Evolutionary conservation across 2,888 invertebrate genomes (phyloP), one percentile per base, ranked within the genome.

Genomic region (Phrixothrix hirtus): DNA sequence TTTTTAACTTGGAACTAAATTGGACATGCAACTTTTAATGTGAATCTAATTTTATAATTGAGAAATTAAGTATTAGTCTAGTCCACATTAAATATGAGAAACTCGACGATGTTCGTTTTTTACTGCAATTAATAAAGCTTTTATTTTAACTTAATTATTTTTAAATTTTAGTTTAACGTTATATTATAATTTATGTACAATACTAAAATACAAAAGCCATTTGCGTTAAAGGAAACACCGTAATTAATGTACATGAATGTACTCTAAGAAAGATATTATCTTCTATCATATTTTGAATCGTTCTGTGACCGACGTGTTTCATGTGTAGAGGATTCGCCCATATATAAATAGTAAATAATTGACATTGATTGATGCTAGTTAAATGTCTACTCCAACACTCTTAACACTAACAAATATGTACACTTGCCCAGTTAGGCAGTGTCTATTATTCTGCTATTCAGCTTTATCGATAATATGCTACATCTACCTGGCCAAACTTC

Each of bases 281-380:
- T 41, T 41, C 49, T 46, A 48, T 39, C 50, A 41, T 57, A 60
- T 61, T 61, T 61, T 58, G 52, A 60, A 55, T 54, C 61, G 57
- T 55, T 57, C 50, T 55, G 51, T 54, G 51, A 43, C 52, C 48
- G 41, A 12, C 45, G 55, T 52, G 49, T 47, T 41, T 56, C 58
- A 58, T 58, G 55, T 51, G 55, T 48, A 21, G 36, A 43, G 54
- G 35, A 44, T 38, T 58, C 55, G 51, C 49, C 48, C 57, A 54
- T 58, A 59, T 56, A 60, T 62, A 62, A 60, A 62, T 62, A 57
- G 59, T 60, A 57, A 61, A 62, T 61, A 62, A 62, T 62, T 62
- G 62, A 61, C 62, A 56, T 53, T 62, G 62, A 62, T 61, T 62
- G 60, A 62, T 62, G 59, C 45, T 50, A 58, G 55, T 54, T 58